Base-by-base conservation (phyloP, 2,888 invertebrate genomes). In the Xylophagus ater region DNA sequence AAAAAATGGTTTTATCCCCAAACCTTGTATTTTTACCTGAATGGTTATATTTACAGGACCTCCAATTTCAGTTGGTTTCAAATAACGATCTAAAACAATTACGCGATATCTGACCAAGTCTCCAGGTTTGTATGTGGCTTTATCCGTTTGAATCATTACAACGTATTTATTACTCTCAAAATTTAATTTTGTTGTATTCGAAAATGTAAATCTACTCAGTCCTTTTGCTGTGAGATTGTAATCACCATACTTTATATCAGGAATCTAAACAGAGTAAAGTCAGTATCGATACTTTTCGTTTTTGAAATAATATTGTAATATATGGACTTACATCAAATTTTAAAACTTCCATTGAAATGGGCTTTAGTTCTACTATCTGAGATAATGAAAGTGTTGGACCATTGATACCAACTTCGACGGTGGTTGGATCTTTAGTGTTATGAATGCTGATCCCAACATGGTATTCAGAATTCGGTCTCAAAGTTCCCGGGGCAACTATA, bases 81-180 rank as follows among this genome's bases (percentile, higher is more conserved):
- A 23, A 23, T 23, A 9, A 23, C 23, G 23, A 23, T 23, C 23
- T 8, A 23, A 23, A 23, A 23, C 23, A 23, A 23, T 23, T 8
- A 23, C 23, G 7, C 23, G 23, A 23, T 23, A 93, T 60, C 80
- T 73, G 18, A 96, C 79, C 48, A 75, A 75, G 57, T 82, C 80
- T 8, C 81, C 78, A 0, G 92, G 90, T 57, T 89, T 84, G 62
- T 93, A 93, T 46, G 90, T 80, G 9, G 87, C 80, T 64, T 88
- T 85, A 65, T 94, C 93, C 0, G 90, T 89, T 61, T 94, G 92
- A 45, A 93, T 76, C 6, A 23, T 23, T 23, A 23, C 23, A 23
- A 10, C 6, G 7, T 23, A 10, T 23, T 10, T 6, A 55, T 88
- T 82, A 44, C 78, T 75, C 29, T 81, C 74, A 62, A 79, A 85